phyloP scores from a whole-genome alignment of 2,113 vertebrate genomes.

The Regulus satrapa region DNA sequence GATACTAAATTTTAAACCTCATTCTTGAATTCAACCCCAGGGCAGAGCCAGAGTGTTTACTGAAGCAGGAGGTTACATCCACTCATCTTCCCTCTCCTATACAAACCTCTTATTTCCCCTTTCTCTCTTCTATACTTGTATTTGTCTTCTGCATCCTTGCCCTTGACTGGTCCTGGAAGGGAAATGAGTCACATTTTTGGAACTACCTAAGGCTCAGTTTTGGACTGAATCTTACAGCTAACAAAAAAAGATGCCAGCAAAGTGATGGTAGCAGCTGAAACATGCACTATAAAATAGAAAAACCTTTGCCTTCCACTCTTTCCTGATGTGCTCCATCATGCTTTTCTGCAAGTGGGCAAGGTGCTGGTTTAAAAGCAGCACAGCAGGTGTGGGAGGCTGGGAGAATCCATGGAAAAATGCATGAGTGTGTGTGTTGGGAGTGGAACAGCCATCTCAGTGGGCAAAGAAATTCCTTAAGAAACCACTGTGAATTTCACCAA shows the following conservation, averaged over 20 bases:
- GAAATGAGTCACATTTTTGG: not conserved
- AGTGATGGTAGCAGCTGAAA: not conserved
- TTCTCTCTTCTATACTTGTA: not conserved
- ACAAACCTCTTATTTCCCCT: not conserved
- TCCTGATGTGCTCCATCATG: not conserved
- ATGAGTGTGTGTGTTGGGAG: accelerated
- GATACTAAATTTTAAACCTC: not conserved
- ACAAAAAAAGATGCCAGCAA: not conserved
- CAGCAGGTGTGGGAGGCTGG: not conserved
- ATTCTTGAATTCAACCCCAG: not conserved
- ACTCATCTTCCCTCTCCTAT: not conserved
- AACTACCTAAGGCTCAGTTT: not conserved
- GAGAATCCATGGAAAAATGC: accelerated
- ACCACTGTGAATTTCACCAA: not conserved
- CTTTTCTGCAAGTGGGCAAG: not conserved
- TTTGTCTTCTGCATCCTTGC: not conserved
- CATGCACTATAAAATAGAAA: not conserved
- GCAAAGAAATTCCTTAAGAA: not conserved
- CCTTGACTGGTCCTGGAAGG: not conserved
- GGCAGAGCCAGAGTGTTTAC: not conserved
- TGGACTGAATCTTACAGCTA: not conserved
- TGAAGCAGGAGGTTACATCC: not conserved
- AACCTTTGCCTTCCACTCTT: not conserved
- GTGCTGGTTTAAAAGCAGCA: not conserved
- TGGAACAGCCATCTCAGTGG: not conserved